Evolutionary conservation across 1,140 invertebrate species (phyloP).

Genomic region (Oncopodura yosiiana): DNA sequence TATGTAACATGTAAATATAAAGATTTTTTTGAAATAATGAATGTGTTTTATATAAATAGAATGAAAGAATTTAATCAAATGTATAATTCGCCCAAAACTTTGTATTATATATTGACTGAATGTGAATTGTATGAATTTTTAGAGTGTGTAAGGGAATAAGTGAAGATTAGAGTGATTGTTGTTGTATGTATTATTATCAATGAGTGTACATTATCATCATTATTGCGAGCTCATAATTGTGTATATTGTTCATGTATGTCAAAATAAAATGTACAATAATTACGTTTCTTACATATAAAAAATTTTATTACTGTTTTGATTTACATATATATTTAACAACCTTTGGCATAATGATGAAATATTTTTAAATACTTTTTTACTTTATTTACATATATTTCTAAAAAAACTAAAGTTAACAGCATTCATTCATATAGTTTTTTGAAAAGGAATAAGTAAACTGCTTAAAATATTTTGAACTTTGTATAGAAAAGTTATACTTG

Average conservation of each 20-base stretch:
- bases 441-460: background rate
- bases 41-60: no score
- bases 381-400: no score
- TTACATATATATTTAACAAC: no score
- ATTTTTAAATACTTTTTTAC: background rate
- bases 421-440: background rate
- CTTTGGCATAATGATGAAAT: slow-evolving; percentile 5
- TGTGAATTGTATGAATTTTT: background rate
- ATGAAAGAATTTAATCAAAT: no score
- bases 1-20: no score
- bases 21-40: no score
- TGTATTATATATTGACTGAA: no score
- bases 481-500: background rate
- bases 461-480: background rate
- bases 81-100: no score
- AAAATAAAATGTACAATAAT: slow-evolving; percentile 18
- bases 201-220: no score
- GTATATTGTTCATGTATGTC: slow-evolving; percentile 16
- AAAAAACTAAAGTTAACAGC: no score
- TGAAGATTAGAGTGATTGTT: slow-evolving; percentile 5
- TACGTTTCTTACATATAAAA: slow-evolving; percentile 15
- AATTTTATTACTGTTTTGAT: no score
- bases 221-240: slow-evolving; percentile 15
- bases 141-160: background rate
- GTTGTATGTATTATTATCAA: no score